Evolutionary conservation across 2,888 invertebrate species (phyloP), one percentile per base, ranked within the genome.

Genomic region (Caenorhabditis afra): DNA sequence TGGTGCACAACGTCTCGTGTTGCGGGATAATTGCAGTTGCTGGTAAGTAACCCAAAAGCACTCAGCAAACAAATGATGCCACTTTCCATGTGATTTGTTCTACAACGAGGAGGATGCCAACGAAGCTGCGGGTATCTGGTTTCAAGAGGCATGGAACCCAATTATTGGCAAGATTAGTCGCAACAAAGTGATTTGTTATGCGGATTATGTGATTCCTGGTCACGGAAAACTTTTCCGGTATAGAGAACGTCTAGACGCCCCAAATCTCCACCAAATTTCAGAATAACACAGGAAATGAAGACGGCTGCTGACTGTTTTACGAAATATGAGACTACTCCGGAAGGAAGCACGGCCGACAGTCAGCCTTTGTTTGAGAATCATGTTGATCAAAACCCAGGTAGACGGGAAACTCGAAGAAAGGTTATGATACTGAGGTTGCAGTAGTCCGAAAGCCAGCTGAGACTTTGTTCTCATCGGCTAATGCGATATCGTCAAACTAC

Each of bases 151-250:
- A 10, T 86, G 86, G 86, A 88, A 88, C 76, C 83, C 85, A 50
- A 71, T 84, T 44, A 77, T 87, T 18, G 88, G 83, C 37, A 81
- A 81, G 35, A 64, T 79, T 44, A 86, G 84, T 77, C 67, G 87
- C 5, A 83, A 79, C 29, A 85, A 84, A 71, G 80, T 88, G 35
- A 55, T 88, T 11, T 88, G 88, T 67, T 62, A 78, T 37, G 86
- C 82, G n/a, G 91, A 92, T 80, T 89, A 87, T 79, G 91, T 92
- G 37, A 87, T 92, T 18, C 92, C 92, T 0, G 92, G 92, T 3
- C 92, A 92, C 73, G 91, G 91, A 0, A 85, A 90, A 23, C 90
- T 91, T 87, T 92, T 92, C 85, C 79, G 78, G 84, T 85, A 22
- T 3, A 50, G 18, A 52, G 55, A 14, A 59, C 29, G 14, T 18